A percentile compares a stretch with the other conserved stretches of the same genome.
Evolutionary conservation across 2,888 invertebrate species (phyloP).

Genomic region (Pecten maximus): DNA sequence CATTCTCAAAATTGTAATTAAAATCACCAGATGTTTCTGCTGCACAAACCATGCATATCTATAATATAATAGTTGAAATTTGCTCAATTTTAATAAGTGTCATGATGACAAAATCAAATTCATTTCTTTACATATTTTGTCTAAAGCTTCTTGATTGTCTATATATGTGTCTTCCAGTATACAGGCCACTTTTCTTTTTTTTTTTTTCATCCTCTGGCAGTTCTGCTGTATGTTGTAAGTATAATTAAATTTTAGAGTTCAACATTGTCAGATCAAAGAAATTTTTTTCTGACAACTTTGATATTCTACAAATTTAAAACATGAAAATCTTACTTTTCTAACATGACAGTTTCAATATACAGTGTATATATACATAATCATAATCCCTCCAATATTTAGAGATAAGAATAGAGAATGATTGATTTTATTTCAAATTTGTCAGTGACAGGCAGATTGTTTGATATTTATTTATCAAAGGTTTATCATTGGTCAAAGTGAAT

Average conservation of each 20-base stretch:
- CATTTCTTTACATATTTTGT: too few relatives aligned
- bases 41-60: too few relatives aligned
- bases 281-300: not conserved
- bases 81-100: too few relatives aligned
- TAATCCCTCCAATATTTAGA: not conserved
- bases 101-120: too few relatives aligned
- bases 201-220: too few relatives aligned
- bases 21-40: too few relatives aligned
- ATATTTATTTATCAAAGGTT: not conserved
- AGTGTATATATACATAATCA: not conserved
- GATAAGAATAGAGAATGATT: not conserved
- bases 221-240: too few relatives aligned
- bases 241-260: not conserved
- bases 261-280: not conserved
- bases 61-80: too few relatives aligned
- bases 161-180: too few relatives aligned
- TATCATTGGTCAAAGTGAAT: not conserved
- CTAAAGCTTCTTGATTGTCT: too few relatives aligned
- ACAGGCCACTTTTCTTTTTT: too few relatives aligned
- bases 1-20: too few relatives aligned
- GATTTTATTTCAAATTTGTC: not conserved
- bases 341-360: not conserved
- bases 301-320: not conserved
- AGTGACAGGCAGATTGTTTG: conserved; percentile 19
- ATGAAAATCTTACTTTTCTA: not conserved